These are phyloP conservation scores for Heliothis peltigera DNA, from an alignment of 2,888 invertebrate genomes.

Conservation along the genomic window DNA sequence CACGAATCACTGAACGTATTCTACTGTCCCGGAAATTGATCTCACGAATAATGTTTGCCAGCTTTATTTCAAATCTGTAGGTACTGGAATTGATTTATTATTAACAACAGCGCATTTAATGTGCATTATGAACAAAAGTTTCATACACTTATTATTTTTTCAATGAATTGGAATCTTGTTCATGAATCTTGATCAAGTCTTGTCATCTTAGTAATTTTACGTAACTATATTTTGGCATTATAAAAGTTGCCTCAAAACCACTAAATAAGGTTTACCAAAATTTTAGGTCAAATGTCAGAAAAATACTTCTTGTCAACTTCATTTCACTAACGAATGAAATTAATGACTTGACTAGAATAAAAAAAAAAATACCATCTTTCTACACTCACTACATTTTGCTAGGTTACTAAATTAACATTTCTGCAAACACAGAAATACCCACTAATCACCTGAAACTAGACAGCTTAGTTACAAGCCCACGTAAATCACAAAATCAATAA, in stretches of 20 bases:
- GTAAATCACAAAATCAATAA: background rate
- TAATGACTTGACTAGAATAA: too few species aligned
- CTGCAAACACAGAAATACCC: background rate
- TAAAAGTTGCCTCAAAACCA: too few species aligned
- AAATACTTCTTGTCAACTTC: too few species aligned
- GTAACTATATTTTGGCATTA: too few species aligned
- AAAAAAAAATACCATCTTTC: too few species aligned
- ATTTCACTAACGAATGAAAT: too few species aligned
- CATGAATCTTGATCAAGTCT: too few species aligned
- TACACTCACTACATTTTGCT: too few species aligned
- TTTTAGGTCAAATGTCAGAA: too few species aligned
- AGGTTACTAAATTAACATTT: background rate
- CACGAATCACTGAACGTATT: slow-evolving; percentile 16
- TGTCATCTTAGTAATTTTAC: too few species aligned
- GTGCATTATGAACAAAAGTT: background rate
- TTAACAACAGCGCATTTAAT: background rate
- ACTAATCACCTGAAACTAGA: background rate
- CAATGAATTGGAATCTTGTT: too few species aligned
- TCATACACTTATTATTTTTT: background rate
- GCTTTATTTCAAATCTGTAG: background rate
- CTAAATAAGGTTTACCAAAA: too few species aligned
- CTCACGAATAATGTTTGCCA: background rate
- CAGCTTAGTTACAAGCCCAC: background rate
- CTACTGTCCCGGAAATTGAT: slow-evolving; percentile 12
- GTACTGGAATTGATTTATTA: background rate